Conservation (phyloP, 1,140 invertebrate species). For the Plutomurus gul region DNA sequence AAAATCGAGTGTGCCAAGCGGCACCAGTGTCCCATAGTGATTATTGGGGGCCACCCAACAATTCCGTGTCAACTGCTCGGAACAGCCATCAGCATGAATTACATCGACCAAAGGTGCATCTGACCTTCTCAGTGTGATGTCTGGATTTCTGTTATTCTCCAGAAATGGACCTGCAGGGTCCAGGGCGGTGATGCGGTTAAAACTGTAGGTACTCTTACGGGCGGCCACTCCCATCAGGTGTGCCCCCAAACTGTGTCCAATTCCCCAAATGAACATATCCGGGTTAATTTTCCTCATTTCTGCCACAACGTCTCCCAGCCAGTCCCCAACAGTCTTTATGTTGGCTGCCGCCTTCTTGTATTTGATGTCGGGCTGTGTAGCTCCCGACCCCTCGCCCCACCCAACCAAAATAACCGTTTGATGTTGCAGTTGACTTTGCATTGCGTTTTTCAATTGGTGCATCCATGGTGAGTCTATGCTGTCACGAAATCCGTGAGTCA, state of each 20-base stretch:
- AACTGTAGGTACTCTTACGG: not conserved
- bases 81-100: constrained; percentile 47
- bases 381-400: constrained; percentile 34
- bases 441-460: constrained; percentile 35
- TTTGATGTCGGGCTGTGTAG: not conserved
- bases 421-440: not conserved
- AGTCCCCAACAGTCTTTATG: constrained; percentile 38
- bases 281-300: constrained; percentile 31
- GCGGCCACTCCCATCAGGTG: constrained; percentile 45
- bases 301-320: constrained; percentile 33
- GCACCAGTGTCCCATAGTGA: constrained; percentile 42
- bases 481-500: constrained; percentile 41
- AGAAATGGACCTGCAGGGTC: constrained; percentile 41
- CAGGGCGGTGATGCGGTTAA: constrained; percentile 43
- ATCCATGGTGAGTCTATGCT: constrained; percentile 33
- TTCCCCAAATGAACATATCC: constrained; percentile 35
- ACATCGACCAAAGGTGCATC: constrained; percentile 45
- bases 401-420: constrained; percentile 41
- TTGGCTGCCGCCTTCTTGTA: constrained; percentile 43
- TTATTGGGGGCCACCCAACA: constrained; percentile 44
- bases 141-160: constrained; percentile 19
- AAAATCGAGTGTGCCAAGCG: constrained; percentile 42
- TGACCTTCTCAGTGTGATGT: not conserved
- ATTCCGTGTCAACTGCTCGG: not conserved
- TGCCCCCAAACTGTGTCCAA: constrained; percentile 37